These are phyloP conservation scores for Erebia aethiops DNA, from an alignment of 2,888 invertebrate species.

Conservation along the genomic window DNA sequence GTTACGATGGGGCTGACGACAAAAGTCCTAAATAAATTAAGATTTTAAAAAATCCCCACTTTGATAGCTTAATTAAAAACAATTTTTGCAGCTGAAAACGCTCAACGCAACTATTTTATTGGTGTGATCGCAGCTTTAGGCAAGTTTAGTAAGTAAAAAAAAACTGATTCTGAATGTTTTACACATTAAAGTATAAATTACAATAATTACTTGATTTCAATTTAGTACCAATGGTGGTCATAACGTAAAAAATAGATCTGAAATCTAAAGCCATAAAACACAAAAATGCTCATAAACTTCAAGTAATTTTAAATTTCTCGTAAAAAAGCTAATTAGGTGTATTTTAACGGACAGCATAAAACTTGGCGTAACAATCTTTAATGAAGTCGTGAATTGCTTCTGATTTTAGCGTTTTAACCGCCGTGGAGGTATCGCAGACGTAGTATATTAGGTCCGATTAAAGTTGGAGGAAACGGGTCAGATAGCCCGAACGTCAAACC, in stretches of 20 bases:
- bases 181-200: neutral
- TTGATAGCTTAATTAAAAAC: no score
- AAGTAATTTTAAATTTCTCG: constrained; percentile 24
- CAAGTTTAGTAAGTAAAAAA: no score
- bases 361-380: neutral
- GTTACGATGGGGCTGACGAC: no score
- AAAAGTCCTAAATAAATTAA: no score
- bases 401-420: neutral
- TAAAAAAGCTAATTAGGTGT: constrained; percentile 23
- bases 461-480: no score
- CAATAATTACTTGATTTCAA: neutral
- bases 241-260: neutral
- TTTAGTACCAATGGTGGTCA: neutral
- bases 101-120: no score
- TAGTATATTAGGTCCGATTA: no score
- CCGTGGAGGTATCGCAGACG: no score
- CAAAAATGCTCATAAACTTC: constrained; percentile 23
- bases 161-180: neutral
- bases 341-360: constrained; percentile 6
- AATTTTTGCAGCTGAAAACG: no score
- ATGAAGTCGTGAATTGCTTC: neutral
- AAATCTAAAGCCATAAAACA: constrained; percentile 8
- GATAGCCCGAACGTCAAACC: no score
- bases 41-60: no score
- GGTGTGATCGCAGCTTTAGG: no score